Evolutionary conservation across 1,140 invertebrate species (phyloP), one percentile per base, ranked within the genome.

Genomic region (Anoplophora glabripennis): DNA sequence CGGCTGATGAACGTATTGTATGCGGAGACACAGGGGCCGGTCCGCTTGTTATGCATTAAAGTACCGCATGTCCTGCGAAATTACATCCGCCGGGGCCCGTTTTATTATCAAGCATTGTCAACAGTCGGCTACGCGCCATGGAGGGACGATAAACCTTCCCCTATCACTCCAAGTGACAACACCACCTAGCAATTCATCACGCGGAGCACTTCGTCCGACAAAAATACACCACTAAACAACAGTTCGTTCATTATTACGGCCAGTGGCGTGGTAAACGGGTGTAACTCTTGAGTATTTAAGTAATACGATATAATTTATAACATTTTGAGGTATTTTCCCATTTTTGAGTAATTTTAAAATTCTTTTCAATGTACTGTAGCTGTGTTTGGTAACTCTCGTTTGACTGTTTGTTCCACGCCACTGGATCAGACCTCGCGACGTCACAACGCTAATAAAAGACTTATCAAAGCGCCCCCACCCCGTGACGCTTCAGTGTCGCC

Each of bases 21-120:
- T 18, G 10, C 17, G 10, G 18, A 11, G 11, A 46, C 17, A 46
- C 44, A 46, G 14, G 5, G 38, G 38, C 38, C 18, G 17, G n/a
- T 21, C 48, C 35, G 17, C 34, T 51, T 51, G 48, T 51, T 34
- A 28, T 46, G 48, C 34, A 51, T 51, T n/a, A 37, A 51, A 51
- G 21, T 12, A 11, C 48, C 12, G 35, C 48, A 51, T 12, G 48
- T 35, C 28, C 34, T 17, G 17, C 33, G 15, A 35, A 51, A 51
- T 51, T n/a, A 51, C 34, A 33, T 51, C 48, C 48, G 48, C 8
- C n/a, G 48, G 48, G 28, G n/a, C 47, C 0, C 52, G 56, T 59
- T 54, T 59, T 45, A 53, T 59, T 52, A 42, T 18, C 21, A 34
- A 40, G 36, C 37, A 59, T 59, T 59, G 57, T 59, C 57, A 59